Percentiles rank a stretch among this genome's conserved stretches.
phyloP scores from a whole-genome alignment of 53 echinoderm and acorn worm species.

The Paracentrotus lividus region DNA sequence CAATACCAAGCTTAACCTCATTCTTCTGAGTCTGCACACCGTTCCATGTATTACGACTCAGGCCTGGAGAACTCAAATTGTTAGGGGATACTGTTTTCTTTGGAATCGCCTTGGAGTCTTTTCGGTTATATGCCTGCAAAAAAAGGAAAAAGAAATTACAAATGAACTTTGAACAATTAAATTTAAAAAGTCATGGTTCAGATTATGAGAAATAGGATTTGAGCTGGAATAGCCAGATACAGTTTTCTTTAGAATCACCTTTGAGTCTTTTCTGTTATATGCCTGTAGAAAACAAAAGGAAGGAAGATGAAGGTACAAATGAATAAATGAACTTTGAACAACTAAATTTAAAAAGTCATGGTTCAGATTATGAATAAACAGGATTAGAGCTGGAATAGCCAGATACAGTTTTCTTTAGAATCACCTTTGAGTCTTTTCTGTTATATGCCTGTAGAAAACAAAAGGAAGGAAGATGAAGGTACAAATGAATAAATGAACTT shows the following conservation, averaged over 20 bases:
- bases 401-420: constrained; percentile 1
- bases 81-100: background rate
- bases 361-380: too few relatives aligned
- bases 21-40: background rate
- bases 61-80: background rate
- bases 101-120: constrained; percentile 36
- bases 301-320: too few relatives aligned
- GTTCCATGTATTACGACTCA: background rate
- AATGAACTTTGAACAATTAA: too few relatives aligned
- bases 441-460: constrained; percentile 14
- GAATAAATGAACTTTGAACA: too few relatives aligned
- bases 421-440: constrained; percentile 13
- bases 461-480: too few relatives aligned
- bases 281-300: constrained; percentile 2
- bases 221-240: too few relatives aligned
- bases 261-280: constrained; percentile 7
- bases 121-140: constrained; percentile 1
- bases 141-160: background rate
- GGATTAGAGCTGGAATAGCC: too few relatives aligned
- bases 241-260: constrained; percentile 31
- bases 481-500: too few relatives aligned
- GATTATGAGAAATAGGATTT: too few relatives aligned
- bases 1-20: constrained; percentile 21
- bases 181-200: too few relatives aligned
- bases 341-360: too few relatives aligned